Evolutionary conservation across 2,113 vertebrate genomes (phyloP).

Genomic region (western clawed frog (Xenopus tropicalis)): UCB_Xtro_10.0 CM004443.2:112809501-112810000

Average conservation of each 20-base stretch:
- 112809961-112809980: background rate
- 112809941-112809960: background rate
- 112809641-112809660: slow-evolving; percentile 11
- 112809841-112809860: slow-evolving; percentile 34
- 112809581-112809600: background rate
- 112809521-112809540: background rate
- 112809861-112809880: slow-evolving; percentile 25
- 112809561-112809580: background rate
- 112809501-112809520: background rate
- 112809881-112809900: slow-evolving; percentile 15
- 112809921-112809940: background rate
- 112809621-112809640: slow-evolving; percentile 1
- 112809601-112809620: background rate
- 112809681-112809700: slow-evolving; percentile 22
- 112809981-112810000: background rate
- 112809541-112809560: background rate
- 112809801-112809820: slow-evolving; percentile 6
- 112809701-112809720: slow-evolving; percentile 5
- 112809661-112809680: slow-evolving; percentile 27
- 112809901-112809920: slow-evolving; percentile 12
- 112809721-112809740: background rate
- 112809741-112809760: background rate
- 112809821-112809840: slow-evolving; percentile 13
- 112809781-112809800: background rate
- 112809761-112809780: slow-evolving; percentile 2